Base-by-base conservation (phyloP, 2,888 invertebrate species). In the Leptinotarsa rubiginosa region DNA sequence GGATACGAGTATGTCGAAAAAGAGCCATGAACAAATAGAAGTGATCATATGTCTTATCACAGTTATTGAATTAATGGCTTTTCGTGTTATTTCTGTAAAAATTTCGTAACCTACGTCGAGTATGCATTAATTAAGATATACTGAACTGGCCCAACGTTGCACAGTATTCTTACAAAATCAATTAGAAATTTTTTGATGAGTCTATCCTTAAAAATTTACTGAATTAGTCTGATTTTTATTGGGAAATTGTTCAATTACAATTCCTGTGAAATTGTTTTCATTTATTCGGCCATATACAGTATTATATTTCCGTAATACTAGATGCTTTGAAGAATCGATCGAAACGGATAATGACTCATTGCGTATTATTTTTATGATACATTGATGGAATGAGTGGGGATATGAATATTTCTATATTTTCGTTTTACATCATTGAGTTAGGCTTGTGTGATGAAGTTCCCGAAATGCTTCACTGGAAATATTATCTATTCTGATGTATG, bases 21-120 rank as follows among this genome's bases (percentile, higher is more conserved):
- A 22, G 4, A 18, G 15, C 22, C 56, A 56, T 12, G 16, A 25
- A 56, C 56, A 7, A 12, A 56, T 56, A 13, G 20, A 0, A 15
- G 22, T 20, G 13, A 13, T 15, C 4, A 13, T 22, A 20, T 22
- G 20, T 50, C 16, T 50, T 13, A 22, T 56, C 56, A 56, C 13
- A 20, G 4, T 20, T 4, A 22, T 22, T 12, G 3, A 22, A 56
- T 25, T 22, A 56, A 22, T 56, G 15, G 13, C 0, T 22, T 22
- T 18, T 22, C 56, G 4, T 56, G 22, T 18, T 56, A 15, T 50
- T 25, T 4, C 31, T 41, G 20, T 18, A 41, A 41, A 41, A 75
- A 77, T 54, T 73, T 81, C 47, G 68, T 72, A 68, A 73, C 75
- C 41, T 72, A 70, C 68, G 73, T 18, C 77, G 73, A 62, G 78